These are phyloP conservation scores for Romanogobio albipinnatus DNA, from an alignment of 2,113 vertebrate species.

Conservation along the genomic window DNA sequence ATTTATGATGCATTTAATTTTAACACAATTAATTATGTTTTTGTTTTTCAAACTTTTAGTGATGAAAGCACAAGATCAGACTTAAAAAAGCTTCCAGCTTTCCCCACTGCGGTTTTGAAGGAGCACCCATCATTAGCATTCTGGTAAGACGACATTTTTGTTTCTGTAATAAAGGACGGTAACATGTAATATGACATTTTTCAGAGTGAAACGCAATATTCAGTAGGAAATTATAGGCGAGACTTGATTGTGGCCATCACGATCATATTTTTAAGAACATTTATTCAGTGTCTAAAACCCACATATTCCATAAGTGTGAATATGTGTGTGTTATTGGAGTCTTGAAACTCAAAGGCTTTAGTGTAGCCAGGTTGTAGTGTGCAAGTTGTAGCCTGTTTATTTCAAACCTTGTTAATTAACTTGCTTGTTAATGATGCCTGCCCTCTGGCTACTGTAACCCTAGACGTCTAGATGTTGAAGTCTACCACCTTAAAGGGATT, in stretches of 20 bases:
- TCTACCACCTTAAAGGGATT: conserved; percentile 20
- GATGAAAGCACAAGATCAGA: conserved; percentile 85
- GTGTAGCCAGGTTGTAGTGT: conserved; percentile 24
- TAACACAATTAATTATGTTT: not conserved
- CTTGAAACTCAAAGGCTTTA: not conserved
- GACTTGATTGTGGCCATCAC: not conserved
- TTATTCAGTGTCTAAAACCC: not conserved
- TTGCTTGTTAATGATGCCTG: conserved; percentile 63
- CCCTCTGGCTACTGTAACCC: conserved; percentile 47
- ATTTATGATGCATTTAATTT: not conserved
- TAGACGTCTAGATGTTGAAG: conserved; percentile 23
- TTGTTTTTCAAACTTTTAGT: conserved; percentile 68
- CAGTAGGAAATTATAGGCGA: not conserved
- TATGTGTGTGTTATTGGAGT: not conserved
- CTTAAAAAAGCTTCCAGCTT: conserved; percentile 87
- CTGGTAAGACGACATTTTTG: conserved; percentile 77
- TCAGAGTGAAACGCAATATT: not conserved
- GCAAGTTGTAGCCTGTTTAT: conserved; percentile 43
- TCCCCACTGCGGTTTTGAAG: conserved; percentile 90
- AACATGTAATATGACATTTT: not conserved
- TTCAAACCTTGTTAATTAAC: conserved; percentile 58
- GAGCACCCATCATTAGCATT: conserved; percentile 94
- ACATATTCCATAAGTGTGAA: not conserved
- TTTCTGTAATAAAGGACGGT: conserved; percentile 1
- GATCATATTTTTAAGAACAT: not conserved